phyloP scores from a whole-genome alignment of 2,888 invertebrate species.

The Macrophya annulata region DNA sequence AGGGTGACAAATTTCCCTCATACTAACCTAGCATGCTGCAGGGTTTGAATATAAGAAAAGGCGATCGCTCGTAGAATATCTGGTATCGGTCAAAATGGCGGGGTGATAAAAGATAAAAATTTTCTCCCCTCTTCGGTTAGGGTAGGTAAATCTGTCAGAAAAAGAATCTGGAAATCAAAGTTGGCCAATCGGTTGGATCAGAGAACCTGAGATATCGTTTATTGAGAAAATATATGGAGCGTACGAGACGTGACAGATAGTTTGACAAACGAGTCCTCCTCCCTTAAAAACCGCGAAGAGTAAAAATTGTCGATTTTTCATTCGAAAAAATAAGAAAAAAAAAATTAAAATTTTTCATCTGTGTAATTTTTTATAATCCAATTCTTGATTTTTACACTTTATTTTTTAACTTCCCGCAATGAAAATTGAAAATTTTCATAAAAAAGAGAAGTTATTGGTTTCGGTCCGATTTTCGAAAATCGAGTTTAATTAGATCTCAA shows the following conservation, averaged over 20 bases:
- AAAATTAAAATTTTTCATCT: neutral
- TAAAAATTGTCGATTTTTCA: neutral
- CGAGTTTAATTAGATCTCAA: too few relatives aligned
- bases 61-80: slow-evolving; percentile 19
- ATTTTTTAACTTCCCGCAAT: too few relatives aligned
- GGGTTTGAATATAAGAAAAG: slow-evolving; percentile 31
- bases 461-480: too few relatives aligned
- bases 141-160: slow-evolving; percentile 64
- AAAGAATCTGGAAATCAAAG: slow-evolving; percentile 72
- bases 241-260: slow-evolving; percentile 63
- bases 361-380: neutral
- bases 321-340: neutral
- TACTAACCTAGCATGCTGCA: too few relatives aligned
- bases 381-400: neutral
- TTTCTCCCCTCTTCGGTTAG: slow-evolving; percentile 12
- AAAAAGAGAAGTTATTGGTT: too few relatives aligned
- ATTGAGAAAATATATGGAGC: slow-evolving; percentile 64
- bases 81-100: slow-evolving; percentile 44
- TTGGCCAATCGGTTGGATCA: slow-evolving; percentile 68
- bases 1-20: slow-evolving; percentile 35
- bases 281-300: neutral
- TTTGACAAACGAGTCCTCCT: slow-evolving; percentile 65
- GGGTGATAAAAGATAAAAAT: slow-evolving; percentile 25
- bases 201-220: slow-evolving; percentile 65
- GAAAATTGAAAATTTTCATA: too few relatives aligned